Evolutionary conservation across 2,113 vertebrate species (phyloP).

Genomic region (Colaptes auratus): DNA sequence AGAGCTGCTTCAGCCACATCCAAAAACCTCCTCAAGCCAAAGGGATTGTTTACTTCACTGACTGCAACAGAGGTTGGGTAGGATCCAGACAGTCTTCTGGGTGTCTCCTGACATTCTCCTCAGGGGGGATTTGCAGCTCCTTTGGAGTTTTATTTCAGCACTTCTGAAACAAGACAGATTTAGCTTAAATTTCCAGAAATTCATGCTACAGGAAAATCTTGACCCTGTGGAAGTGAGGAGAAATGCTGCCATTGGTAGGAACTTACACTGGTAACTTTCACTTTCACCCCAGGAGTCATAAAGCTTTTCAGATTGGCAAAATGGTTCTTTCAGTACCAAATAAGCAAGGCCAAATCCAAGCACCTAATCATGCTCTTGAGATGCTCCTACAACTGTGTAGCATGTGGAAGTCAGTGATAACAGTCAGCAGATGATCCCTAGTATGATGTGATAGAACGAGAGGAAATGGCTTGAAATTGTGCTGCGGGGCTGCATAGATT

Average conservation of each 20-base stretch:
- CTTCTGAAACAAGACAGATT: not conserved
- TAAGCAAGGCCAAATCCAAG: not conserved
- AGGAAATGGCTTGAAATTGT: too few species aligned
- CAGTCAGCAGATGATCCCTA: too few species aligned
- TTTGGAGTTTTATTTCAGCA: not conserved
- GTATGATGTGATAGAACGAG: too few species aligned
- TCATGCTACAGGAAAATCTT: not conserved
- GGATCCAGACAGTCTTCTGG: constrained; percentile 20
- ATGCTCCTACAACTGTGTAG: not conserved
- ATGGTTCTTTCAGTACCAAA: not conserved
- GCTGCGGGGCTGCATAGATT: too few species aligned
- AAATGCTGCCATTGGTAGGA: not conserved
- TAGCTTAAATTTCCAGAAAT: not conserved
- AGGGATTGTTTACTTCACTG: constrained; percentile 37
- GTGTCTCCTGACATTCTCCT: not conserved
- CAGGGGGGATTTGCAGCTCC: not conserved
- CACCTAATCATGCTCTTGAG: not conserved
- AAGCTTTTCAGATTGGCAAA: not conserved
- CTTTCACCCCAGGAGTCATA: not conserved
- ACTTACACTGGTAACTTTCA: not conserved
- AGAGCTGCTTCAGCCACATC: not conserved
- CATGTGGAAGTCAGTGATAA: too few species aligned
- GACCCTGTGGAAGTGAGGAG: not conserved
- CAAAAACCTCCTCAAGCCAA: constrained; percentile 46
- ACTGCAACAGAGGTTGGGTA: not conserved